A percentile compares a stretch with the other conserved stretches of the same genome.
Evolutionary conservation across 2,113 vertebrate species (phyloP).

Genomic region (Acinonyx jubatus): DNA sequence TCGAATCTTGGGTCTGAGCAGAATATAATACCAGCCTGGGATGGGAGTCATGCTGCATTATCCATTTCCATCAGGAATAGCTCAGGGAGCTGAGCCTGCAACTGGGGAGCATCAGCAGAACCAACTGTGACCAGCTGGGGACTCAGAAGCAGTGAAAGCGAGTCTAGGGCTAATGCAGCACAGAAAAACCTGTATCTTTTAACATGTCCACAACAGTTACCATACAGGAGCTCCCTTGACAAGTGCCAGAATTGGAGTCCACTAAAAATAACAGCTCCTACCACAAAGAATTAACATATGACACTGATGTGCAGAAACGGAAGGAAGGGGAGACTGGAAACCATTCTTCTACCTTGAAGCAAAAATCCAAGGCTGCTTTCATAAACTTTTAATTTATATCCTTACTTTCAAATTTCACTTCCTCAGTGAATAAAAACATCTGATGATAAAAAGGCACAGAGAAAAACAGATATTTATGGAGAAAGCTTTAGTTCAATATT

Average conservation of each 20-base stretch:
- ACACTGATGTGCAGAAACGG: neutral
- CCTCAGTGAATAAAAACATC: neutral
- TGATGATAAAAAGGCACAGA: neutral
- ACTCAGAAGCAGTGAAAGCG: neutral
- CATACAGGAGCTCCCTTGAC: neutral
- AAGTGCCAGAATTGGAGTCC: neutral
- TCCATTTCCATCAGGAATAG: neutral
- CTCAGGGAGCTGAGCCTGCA: neutral
- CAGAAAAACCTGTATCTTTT: neutral
- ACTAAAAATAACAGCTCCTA: neutral
- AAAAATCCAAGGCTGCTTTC: neutral
- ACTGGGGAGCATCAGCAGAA: neutral
- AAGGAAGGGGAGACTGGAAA: neutral
- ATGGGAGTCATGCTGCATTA: neutral
- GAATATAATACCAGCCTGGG: neutral
- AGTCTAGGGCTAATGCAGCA: neutral
- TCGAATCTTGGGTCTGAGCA: neutral
- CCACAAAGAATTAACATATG: neutral
- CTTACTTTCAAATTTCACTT: constrained; percentile 14
- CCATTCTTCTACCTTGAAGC: neutral
- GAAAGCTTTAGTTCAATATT: neutral
- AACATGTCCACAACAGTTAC: neutral
- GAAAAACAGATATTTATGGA: neutral
- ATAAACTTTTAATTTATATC: neutral
- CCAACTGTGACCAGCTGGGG: neutral